Percentiles rank a stretch among this genome's conserved stretches.
Evolutionary conservation across 37 sponge, comb jelly and placozoan species (phyloP).

Genomic region (Diacarnus erythraeanus): DNA sequence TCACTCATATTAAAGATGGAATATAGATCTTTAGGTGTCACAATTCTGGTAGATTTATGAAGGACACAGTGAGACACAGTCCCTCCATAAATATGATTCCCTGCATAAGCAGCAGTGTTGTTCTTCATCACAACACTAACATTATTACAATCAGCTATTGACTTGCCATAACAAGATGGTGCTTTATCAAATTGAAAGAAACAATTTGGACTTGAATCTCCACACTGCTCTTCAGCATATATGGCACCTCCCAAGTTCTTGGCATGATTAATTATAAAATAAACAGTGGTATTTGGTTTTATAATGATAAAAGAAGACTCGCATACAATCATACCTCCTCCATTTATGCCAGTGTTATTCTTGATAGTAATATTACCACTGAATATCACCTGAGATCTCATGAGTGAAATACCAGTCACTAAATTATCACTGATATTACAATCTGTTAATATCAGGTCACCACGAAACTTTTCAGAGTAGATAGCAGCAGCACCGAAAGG

Average conservation of each 20-base stretch:
- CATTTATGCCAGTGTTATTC: not conserved
- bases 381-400: not conserved
- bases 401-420: not conserved
- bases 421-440: not conserved
- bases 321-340: not conserved
- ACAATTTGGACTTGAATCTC: not conserved
- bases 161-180: not conserved
- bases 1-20: not conserved
- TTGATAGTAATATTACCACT: not conserved
- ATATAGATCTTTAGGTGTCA: not conserved
- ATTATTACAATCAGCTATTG: not conserved
- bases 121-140: not conserved
- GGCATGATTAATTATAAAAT: not conserved
- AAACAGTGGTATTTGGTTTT: not conserved
- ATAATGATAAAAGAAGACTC: not conserved
- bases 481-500: not conserved
- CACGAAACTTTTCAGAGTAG: not conserved
- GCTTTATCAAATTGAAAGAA: not conserved
- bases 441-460: not conserved
- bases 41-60: not conserved
- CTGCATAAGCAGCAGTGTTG: not conserved
- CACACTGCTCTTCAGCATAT: constrained; percentile 1
- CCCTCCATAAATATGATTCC: not conserved
- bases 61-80: not conserved
- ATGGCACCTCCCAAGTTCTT: constrained; percentile 2